Percentiles rank a stretch among this genome's conserved stretches.
These are phyloP conservation scores for Nemopilema nomurai DNA, from an alignment of 30 jellyfish, hydroid and myxozoan genomes.

Conservation along the genomic window DNA sequence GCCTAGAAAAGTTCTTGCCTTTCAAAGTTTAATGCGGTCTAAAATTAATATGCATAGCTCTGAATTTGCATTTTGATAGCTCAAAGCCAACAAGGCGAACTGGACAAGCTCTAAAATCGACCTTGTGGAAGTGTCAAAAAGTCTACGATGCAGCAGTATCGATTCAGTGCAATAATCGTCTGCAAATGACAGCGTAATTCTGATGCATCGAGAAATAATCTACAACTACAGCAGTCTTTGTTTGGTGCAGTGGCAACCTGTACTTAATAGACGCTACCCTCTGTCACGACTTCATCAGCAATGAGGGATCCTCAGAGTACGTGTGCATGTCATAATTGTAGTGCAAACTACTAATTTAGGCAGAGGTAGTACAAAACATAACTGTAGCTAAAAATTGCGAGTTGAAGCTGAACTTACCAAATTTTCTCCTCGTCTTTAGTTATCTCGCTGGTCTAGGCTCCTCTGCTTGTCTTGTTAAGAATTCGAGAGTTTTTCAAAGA, in stretches of 20 bases:
- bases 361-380: too few species aligned
- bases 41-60: not conserved
- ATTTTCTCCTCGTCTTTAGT: not conserved
- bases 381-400: not conserved
- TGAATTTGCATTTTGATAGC: not conserved
- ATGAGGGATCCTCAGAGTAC: too few species aligned
- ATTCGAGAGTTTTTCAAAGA: slow-evolving; percentile 13
- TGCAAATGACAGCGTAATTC: too few species aligned
- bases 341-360: too few species aligned
- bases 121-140: too few species aligned
- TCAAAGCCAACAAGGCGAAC: not conserved
- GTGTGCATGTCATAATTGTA: too few species aligned
- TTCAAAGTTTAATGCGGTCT: not conserved
- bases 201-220: too few species aligned
- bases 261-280: not conserved
- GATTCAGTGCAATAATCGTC: too few species aligned
- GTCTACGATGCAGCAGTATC: too few species aligned
- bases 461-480: not conserved
- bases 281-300: too few species aligned
- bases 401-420: slow-evolving; percentile 1
- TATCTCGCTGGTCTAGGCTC: not conserved
- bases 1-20: not conserved
- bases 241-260: not conserved
- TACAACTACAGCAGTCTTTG: not conserved
- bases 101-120: too few species aligned